A percentile compares a stretch with the other conserved stretches of the same genome.
phyloP scores from a whole-genome alignment of 2,113 vertebrate genomes.

The Myiagra hebetior region DNA sequence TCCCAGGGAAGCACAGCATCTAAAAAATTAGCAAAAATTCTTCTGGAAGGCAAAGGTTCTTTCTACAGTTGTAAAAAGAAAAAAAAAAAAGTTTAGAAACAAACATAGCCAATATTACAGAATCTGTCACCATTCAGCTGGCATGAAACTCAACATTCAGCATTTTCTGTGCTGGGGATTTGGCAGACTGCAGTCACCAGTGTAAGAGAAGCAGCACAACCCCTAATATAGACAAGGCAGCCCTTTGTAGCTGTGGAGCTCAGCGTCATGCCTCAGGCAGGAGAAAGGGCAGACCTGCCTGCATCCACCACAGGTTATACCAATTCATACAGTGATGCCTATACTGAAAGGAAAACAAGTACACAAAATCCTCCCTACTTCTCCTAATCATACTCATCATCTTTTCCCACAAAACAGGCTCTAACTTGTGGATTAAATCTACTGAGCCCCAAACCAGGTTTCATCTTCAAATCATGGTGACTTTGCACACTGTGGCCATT shows the following conservation, averaged over 20 bases:
- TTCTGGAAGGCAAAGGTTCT: not conserved
- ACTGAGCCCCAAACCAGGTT: not conserved
- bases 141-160: not conserved
- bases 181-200: not conserved
- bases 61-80: not conserved
- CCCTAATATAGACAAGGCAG: not conserved
- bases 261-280: not conserved
- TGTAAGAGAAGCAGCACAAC: not conserved
- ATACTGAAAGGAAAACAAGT: not conserved
- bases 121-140: not conserved
- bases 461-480: not conserved
- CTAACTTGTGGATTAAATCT: not conserved
- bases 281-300: not conserved
- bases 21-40: not conserved
- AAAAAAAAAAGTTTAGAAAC: not conserved
- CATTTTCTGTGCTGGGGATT: not conserved
- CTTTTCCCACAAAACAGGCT: not conserved
- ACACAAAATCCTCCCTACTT: not conserved
- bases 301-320: rapidly evolving
- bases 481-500: not conserved
- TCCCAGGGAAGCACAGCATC: not conserved
- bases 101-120: not conserved
- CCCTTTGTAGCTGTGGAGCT: not conserved
- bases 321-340: not conserved
- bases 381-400: not conserved